phyloP scores from a whole-genome alignment of 2,888 invertebrate species.

The Dolomedes plantarius region DNA sequence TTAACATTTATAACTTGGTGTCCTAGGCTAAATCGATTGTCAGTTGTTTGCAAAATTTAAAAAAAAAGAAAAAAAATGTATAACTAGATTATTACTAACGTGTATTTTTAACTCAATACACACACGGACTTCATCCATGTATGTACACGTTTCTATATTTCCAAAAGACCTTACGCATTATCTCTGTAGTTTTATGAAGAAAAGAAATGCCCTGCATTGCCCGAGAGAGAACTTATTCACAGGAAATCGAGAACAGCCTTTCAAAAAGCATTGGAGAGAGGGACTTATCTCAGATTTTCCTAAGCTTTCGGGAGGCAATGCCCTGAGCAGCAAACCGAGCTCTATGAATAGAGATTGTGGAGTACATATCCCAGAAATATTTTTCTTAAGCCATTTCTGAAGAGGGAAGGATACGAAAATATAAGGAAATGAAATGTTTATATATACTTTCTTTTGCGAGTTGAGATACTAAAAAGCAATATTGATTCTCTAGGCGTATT shows the following conservation, averaged over 20 bases:
- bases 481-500: neutral
- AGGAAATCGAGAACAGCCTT: conserved; percentile 5
- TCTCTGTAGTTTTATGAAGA: neutral
- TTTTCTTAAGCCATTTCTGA: conserved; percentile 4
- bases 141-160: too few relatives aligned
- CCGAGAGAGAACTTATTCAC: neutral
- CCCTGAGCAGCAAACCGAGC: neutral
- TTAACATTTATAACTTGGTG: too few relatives aligned
- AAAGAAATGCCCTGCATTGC: neutral
- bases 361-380: neutral
- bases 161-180: too few relatives aligned
- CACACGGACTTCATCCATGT: too few relatives aligned
- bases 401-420: neutral
- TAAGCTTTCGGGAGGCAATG: neutral
- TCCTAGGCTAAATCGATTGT: too few relatives aligned
- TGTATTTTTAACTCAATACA: too few relatives aligned
- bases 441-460: neutral
- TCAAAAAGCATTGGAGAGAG: neutral
- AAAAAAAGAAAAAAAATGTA: too few relatives aligned
- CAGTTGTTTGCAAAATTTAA: too few relatives aligned
- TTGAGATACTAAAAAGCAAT: neutral
- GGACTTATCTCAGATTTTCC: conserved; percentile 10
- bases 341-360: conserved; percentile 12
- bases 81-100: too few relatives aligned
- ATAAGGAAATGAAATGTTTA: neutral